A percentile compares a stretch with the other conserved stretches of the same genome.
phyloP scores from a whole-genome alignment of 92 coral and sea anemone species.

The Zoanthus sansibaricus region DNA sequence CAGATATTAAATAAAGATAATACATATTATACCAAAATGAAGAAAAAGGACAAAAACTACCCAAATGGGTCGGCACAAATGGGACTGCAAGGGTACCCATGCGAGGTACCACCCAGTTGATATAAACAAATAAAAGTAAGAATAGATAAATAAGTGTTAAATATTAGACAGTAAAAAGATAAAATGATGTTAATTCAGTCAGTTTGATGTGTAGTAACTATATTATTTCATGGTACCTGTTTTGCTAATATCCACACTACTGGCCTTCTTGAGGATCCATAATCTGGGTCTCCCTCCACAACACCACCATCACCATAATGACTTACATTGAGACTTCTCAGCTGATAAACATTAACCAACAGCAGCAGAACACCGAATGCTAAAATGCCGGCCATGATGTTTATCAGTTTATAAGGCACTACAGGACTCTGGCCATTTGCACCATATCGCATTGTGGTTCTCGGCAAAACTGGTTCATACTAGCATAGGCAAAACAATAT shows the following conservation, averaged over 20 bases:
- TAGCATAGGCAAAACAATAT: not conserved
- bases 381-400: conserved; percentile 75
- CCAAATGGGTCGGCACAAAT: too few species aligned
- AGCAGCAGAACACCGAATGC: conserved; percentile 87
- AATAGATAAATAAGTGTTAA: too few species aligned
- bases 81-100: too few species aligned
- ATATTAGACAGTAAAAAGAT: too few species aligned
- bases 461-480: conserved; percentile 37
- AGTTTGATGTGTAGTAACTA: too few species aligned
- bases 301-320: conserved; percentile 14
- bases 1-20: too few species aligned
- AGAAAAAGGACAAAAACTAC: too few species aligned
- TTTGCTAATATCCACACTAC: conserved; percentile 87
- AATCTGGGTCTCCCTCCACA: conserved; percentile 62
- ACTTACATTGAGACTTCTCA: conserved; percentile 69
- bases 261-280: conserved; percentile 63
- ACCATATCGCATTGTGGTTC: not conserved
- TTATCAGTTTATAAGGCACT: conserved; percentile 54
- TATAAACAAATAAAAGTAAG: too few species aligned
- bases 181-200: too few species aligned
- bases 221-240: conserved; percentile 64
- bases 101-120: too few species aligned
- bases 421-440: not conserved
- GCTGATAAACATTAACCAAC: conserved; percentile 82
- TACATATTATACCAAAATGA: too few species aligned